Conservation (phyloP, 2,888 invertebrate species). For the Camponotus fellah region DNA sequence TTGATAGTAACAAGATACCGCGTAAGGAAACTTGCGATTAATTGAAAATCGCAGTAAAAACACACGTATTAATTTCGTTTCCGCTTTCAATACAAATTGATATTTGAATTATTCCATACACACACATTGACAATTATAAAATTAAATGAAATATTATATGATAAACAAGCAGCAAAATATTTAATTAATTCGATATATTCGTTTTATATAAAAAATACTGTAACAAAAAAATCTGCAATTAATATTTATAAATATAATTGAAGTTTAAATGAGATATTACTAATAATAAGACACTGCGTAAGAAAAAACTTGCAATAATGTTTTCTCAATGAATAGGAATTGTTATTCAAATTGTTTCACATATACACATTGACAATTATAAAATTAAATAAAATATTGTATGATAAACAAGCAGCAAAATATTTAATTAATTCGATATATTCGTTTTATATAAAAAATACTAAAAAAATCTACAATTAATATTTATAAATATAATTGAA, state of each 20-base stretch:
- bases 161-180: background rate
- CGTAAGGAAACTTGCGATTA: background rate
- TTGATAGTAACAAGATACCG: background rate
- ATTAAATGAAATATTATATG: background rate
- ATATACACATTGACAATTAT: background rate
- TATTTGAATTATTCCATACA: background rate
- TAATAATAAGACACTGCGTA: background rate
- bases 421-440: background rate
- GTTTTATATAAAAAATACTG: no score
- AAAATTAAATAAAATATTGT: background rate
- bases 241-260: no score
- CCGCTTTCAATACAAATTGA: background rate
- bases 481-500: no score
- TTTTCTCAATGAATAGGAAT: background rate
- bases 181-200: background rate
- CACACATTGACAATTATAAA: background rate
- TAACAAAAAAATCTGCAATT: no score
- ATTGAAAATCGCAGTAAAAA: no score
- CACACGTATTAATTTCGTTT: background rate
- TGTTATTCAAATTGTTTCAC: background rate
- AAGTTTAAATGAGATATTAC: slow-evolving; percentile 14
- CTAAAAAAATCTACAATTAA: no score
- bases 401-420: background rate
- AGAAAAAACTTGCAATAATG: background rate
- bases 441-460: no score